A percentile compares a stretch with the other conserved stretches of the same genome.
phyloP scores from a whole-genome alignment of 2,888 invertebrate genomes.

The Hololepta plana region DNA sequence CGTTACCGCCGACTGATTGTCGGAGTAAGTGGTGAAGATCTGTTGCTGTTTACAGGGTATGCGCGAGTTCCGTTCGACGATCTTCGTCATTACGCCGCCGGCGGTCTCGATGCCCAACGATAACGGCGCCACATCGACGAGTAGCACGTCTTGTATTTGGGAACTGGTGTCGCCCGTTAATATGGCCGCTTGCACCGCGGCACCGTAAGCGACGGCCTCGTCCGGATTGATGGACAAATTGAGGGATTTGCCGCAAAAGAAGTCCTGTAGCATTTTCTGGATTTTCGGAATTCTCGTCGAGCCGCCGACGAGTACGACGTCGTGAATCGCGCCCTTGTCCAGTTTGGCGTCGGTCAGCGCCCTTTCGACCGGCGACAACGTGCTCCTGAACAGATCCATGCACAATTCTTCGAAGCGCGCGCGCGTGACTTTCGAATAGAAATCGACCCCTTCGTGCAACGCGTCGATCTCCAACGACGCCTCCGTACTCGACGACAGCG shows the following conservation, averaged over 20 bases:
- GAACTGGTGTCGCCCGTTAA: conserved; percentile 49
- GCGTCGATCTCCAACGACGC: conserved; percentile 79
- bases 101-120: conserved; percentile 71
- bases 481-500: conserved; percentile 58
- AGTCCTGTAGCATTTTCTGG: conserved; percentile 70
- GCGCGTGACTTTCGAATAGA: conserved; percentile 68
- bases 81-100: conserved; percentile 68
- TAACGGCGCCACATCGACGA: conserved; percentile 65
- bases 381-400: conserved; percentile 65
- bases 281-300: conserved; percentile 85
- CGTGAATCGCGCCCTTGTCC: conserved; percentile 62
- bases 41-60: conserved; percentile 64
- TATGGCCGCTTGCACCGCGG: conserved; percentile 88
- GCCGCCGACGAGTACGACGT: conserved; percentile 76
- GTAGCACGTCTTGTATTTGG: conserved; percentile 62
- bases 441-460: conserved; percentile 75
- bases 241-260: conserved; percentile 63
- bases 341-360: conserved; percentile 66
- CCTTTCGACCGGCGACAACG: conserved; percentile 70
- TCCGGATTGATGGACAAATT: conserved; percentile 88
- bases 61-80: conserved; percentile 67
- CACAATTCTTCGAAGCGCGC: conserved; percentile 80
- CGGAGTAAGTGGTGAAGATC: conserved; percentile 78
- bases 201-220: conserved; percentile 85
- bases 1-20: conserved; percentile 80